Conservation (phyloP, 2,113 vertebrate species). For the Pantherophis guttatus region DNA sequence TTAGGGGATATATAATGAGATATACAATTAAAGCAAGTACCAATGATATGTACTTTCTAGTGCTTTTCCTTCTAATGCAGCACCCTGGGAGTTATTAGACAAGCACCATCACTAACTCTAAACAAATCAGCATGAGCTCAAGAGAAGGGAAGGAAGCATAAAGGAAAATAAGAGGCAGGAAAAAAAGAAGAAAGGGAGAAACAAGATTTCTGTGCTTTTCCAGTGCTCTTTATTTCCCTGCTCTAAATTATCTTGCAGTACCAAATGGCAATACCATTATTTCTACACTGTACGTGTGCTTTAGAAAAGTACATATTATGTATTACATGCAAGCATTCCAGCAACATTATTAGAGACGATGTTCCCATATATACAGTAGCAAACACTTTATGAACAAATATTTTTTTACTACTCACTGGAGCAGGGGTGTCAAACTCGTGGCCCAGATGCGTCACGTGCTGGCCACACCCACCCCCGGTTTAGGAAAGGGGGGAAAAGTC, state of each 20-base stretch:
- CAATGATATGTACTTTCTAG: background rate
- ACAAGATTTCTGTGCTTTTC: background rate
- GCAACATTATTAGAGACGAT: slow-evolving; percentile 15
- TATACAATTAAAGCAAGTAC: background rate
- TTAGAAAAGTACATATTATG: background rate
- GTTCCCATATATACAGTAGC: slow-evolving; percentile 29
- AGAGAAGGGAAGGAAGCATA: background rate
- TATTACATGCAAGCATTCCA: background rate
- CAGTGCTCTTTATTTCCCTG: background rate
- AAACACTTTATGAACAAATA: slow-evolving; percentile 1
- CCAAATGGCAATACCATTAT: background rate
- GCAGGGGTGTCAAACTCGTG: too few species aligned
- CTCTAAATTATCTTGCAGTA: background rate
- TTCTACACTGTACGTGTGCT: background rate
- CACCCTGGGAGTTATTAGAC: background rate
- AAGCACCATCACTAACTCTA: slow-evolving; percentile 3
- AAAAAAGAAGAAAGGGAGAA: background rate
- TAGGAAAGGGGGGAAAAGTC: too few species aligned
- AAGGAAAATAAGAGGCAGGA: background rate
- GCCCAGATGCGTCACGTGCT: too few species aligned
- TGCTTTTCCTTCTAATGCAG: background rate
- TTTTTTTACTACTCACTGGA: slow-evolving; percentile 35
- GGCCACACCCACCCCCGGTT: too few species aligned
- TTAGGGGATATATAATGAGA: background rate
- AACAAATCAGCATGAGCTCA: slow-evolving; percentile 12